These are phyloP conservation scores for Sprattus sprattus DNA, from an alignment of 2,113 vertebrate species.

Conservation along the genomic window DNA sequence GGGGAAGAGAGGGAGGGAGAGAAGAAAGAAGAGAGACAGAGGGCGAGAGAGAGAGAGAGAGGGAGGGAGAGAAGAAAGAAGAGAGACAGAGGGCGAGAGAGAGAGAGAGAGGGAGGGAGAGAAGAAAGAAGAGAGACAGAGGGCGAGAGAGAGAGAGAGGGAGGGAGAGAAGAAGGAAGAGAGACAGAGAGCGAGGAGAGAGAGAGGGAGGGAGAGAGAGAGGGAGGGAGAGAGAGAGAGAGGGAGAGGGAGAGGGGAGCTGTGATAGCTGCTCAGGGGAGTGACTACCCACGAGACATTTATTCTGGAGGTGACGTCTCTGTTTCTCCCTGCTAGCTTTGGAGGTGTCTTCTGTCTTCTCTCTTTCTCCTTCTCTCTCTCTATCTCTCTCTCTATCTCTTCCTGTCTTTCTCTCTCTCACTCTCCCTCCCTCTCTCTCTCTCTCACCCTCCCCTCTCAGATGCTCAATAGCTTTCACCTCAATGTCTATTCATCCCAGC, in stretches of 20 bases:
- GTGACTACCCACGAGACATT: conserved; percentile 21
- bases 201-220: neutral
- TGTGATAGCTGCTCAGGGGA: conserved; percentile 27
- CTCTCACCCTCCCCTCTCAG: neutral
- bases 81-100: neutral
- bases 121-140: neutral
- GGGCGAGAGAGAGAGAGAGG: neutral
- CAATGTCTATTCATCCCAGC: neutral
- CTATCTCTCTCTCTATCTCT: neutral
- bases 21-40: neutral
- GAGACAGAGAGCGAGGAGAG: neutral
- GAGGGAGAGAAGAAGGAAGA: neutral
- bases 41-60: neutral
- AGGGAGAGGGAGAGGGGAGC: neutral
- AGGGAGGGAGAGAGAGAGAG: neutral
- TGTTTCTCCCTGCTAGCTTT: conserved; percentile 29
- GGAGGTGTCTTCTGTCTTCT: neutral
- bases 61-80: neutral
- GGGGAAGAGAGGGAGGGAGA: neutral
- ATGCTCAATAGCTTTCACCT: conserved; percentile 11
- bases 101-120: neutral
- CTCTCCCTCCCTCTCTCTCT: neutral
- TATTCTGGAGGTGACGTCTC: conserved; percentile 38
- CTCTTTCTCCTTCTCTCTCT: neutral
- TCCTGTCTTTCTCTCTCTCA: neutral